Base-by-base conservation (phyloP, 2,797 vertebrate genomes). In the Peromyscus aztecus region DNA sequence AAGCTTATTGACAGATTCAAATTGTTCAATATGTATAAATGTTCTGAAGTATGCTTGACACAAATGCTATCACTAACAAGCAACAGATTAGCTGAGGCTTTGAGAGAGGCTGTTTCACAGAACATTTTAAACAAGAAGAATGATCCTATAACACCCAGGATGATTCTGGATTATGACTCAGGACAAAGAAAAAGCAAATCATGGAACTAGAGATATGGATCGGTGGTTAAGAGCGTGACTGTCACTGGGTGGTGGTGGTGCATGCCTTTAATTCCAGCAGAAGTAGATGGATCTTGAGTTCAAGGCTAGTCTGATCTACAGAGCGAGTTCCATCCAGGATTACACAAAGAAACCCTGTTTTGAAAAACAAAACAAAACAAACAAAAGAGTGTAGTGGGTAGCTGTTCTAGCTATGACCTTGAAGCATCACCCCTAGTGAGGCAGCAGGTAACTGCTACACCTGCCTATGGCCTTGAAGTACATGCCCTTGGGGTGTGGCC, bases 41-140 rank as follows among this genome's bases (percentile, higher is more conserved):
- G 29, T 71, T 91, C 81, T n/a, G 49, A 86, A 91, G 84, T 69
- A 11, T 86, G 34, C 46, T 52, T 73, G 89, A 37, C 37, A 55
- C 40, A 61, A 61, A 9, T 4, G 59, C 89, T 63, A 40, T 16
- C 61, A 31, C 77, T 43, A 89, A 69, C 46, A 67, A 77, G 24
- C 14, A 57, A 19, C 55, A 86, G 34, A 86, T 88, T 81, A 37
- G 55, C 19, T 57, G 34, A 95, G 40, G 37, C 43, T 9, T 40
- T 63, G 57, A 84, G 57, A 89, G 43, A 95, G 31, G 37, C 34
- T 95, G 7, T 52, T 95, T 94, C 75, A 88, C 19, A 82, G 49
- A 34, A 88, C 76, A 49, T 92, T 96, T 63, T 88, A 59, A 96
- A 49, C 55, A 94, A 95, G 85, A 95, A 73, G 67, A 94, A 29